Evolutionary conservation across 2,888 invertebrate species (phyloP).

Genomic region (Nomada flava): DNA sequence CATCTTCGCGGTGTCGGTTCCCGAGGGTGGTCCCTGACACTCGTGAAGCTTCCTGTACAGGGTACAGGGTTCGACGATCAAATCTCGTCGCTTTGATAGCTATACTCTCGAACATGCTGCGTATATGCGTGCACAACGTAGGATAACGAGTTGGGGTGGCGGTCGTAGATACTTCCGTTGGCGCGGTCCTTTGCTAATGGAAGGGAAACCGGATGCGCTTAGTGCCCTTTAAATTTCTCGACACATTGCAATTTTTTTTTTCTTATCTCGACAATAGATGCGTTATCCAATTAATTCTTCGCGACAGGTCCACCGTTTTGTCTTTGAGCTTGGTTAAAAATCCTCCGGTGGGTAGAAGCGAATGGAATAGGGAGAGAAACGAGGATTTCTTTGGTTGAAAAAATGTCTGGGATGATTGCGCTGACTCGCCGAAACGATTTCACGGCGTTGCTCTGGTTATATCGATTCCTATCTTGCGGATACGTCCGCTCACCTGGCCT

Average conservation of each 20-base stretch:
- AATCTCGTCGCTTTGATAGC: constrained; percentile 48
- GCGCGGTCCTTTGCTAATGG: constrained; percentile 10
- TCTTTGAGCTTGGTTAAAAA: neutral
- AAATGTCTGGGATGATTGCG: constrained; percentile 40
- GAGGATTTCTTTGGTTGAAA: neutral
- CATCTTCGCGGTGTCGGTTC: neutral
- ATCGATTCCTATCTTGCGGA: constrained; percentile 75
- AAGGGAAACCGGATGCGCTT: neutral
- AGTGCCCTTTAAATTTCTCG: too few species aligned
- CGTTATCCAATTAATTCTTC: constrained; percentile 45
- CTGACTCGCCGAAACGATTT: constrained; percentile 57
- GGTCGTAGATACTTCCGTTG: neutral
- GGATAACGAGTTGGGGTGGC: constrained; percentile 36
- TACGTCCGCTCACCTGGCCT: constrained; percentile 68
- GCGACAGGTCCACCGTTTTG: neutral
- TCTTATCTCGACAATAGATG: neutral
- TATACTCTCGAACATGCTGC: constrained; percentile 12
- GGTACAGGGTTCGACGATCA: constrained; percentile 40
- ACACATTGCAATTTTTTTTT: neutral
- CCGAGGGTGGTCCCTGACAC: too few species aligned
- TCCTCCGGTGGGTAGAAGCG: too few species aligned
- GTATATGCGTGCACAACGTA: constrained; percentile 29
- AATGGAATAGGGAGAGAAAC: too few species aligned
- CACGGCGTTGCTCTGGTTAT: constrained; percentile 68
- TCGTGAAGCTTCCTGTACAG: neutral